Evolutionary conservation across 2,113 vertebrate species (phyloP), one percentile per base, ranked within the genome.

Genomic region (Colinus virginianus): DNA sequence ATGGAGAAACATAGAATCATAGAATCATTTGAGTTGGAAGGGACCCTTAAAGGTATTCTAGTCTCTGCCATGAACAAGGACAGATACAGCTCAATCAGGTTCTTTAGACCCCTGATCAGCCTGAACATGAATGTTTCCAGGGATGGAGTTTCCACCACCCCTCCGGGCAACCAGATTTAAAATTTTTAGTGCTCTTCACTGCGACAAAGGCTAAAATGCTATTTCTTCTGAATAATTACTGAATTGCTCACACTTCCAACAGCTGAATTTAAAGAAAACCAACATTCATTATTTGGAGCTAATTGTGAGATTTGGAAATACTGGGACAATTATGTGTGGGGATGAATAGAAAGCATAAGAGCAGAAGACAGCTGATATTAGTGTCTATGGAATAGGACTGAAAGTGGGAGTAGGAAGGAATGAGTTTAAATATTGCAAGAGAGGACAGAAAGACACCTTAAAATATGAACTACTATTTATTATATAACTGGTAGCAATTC

Each of bases 381-480:
- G 42, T 28, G 48, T 12, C 13, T n/a, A 55, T 10, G 30, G 68
- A 89, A 72, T 16, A 69, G 87, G 89, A 69, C 5, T 49, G 46
- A 90, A 70, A 13, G 28, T 36, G 70, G 43, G 32, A 94, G 8
- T n/a, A 78, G 64, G 71, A 82, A 81, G 19, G 55, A 82, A 82
- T 34, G 4, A 66, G 36, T 89, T 93, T 90, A 77, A 90, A 64
- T 89, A 84, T 87, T 87, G 82, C n/a, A 85, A 92, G 53, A 94
- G 28, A 90, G 53, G 68, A 82, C 56, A 91, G 71, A 90, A 90
- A 91, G 61, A 85, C 56, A 89, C 51, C 58, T 86, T 75, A 85
- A 80, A 86, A 91, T 21, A n/a, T 36, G n/a, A 94, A 85, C 23
- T 63, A 34, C 49, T 70, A 94, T 96, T 96, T 95, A 94, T 95